Percentiles rank a stretch among this genome's conserved stretches.
Evolutionary conservation across 1,140 invertebrate species (phyloP).

Genomic region (Aphelenchoides avenae): DNA sequence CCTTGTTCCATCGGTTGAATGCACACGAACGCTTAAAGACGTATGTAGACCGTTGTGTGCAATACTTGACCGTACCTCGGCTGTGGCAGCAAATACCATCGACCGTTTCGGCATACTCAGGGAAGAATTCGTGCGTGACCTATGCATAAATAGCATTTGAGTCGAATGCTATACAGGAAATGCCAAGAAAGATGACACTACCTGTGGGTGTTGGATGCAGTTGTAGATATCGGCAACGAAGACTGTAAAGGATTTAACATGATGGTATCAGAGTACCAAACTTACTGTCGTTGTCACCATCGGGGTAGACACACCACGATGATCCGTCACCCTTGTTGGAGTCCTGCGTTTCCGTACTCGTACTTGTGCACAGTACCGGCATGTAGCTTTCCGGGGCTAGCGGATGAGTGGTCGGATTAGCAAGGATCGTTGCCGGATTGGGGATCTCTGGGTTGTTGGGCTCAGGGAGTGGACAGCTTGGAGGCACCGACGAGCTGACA

Average conservation of each 20-base stretch:
- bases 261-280: too few species aligned
- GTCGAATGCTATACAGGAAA: too few species aligned
- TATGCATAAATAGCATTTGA: slow-evolving; percentile 18
- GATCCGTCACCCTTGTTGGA: slow-evolving; percentile 49
- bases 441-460: slow-evolving; percentile 52
- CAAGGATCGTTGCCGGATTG: slow-evolving; percentile 53
- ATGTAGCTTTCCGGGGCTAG: slow-evolving; percentile 50
- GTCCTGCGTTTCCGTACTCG: slow-evolving; percentile 36
- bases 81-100: slow-evolving; percentile 56
- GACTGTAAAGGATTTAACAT: too few species aligned
- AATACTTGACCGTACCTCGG: slow-evolving; percentile 15
- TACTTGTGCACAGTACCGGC: slow-evolving; percentile 56
- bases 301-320: slow-evolving; percentile 51
- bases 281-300: slow-evolving; percentile 51
- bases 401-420: slow-evolving; percentile 51
- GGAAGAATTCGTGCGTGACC: slow-evolving; percentile 48
- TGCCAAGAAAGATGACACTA: too few species aligned
- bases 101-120: slow-evolving; percentile 51
- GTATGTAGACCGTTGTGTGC: slow-evolving; percentile 5
- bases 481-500: slow-evolving; percentile 42
- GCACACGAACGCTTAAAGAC: slow-evolving; percentile 50
- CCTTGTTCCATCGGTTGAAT: slow-evolving; percentile 56
- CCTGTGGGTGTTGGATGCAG: slow-evolving; percentile 52
- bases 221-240: slow-evolving; percentile 57
- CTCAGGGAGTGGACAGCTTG: slow-evolving; percentile 51